Evolutionary conservation across 2,113 vertebrate genomes (phyloP).

Genomic region (Rhabdomys dilectus): DNA sequence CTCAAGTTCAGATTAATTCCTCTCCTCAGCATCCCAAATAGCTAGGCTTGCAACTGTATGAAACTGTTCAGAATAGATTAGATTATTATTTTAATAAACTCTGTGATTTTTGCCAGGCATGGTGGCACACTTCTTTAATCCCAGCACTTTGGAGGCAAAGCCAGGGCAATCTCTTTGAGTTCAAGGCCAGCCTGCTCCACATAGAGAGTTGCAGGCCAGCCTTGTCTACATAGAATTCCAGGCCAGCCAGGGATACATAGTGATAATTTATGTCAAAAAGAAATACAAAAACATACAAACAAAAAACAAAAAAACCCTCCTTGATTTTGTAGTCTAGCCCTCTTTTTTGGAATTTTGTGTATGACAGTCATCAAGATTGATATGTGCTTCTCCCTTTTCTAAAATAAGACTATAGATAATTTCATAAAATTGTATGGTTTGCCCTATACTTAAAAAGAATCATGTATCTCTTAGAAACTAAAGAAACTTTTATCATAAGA

Average conservation of each 20-base stretch:
- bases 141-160: not conserved
- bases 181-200: not conserved
- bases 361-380: slow-evolving; percentile 1
- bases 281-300: not conserved
- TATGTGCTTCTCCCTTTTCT: not conserved
- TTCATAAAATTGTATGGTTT: not conserved
- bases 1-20: not conserved
- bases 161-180: not conserved
- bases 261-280: not conserved
- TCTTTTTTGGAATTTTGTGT: slow-evolving; percentile 17
- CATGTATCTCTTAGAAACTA: not conserved
- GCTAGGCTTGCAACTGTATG: not conserved
- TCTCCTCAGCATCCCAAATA: not conserved
- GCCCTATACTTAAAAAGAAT: slow-evolving; percentile 4
- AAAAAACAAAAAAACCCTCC: not conserved
- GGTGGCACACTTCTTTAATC: not conserved
- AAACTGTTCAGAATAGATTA: not conserved
- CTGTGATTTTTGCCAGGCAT: not conserved
- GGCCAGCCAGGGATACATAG: not conserved
- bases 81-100: slow-evolving; percentile 27
- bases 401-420: not conserved
- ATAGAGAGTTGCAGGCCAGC: not conserved
- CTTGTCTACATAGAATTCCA: not conserved
- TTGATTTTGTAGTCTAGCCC: slow-evolving; percentile 41
- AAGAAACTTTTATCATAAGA: not conserved